Evolutionary conservation across 1,140 invertebrate species (phyloP).

Genomic region (Zophobas morio): DNA sequence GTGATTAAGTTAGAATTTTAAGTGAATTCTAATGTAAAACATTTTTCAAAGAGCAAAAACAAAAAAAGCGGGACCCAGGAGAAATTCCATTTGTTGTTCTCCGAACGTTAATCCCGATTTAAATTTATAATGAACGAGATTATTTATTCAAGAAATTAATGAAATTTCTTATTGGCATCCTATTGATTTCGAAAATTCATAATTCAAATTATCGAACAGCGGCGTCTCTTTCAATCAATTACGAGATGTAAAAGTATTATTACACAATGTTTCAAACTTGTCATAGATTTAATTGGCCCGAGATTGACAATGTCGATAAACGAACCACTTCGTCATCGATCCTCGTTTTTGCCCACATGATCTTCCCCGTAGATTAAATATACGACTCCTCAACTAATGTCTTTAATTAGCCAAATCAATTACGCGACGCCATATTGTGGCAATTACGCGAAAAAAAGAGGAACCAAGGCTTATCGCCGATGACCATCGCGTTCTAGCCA

Average conservation of each 20-base stretch:
- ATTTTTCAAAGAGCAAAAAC: constrained; percentile 50
- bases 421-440: constrained; percentile 48
- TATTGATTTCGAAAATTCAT: constrained; percentile 51
- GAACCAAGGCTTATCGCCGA: constrained; percentile 23
- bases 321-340: constrained; percentile 54
- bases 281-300: constrained; percentile 62
- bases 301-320: constrained; percentile 60
- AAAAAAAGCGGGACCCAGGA: constrained; percentile 25
- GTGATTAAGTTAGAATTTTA: constrained; percentile 59
- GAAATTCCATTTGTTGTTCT: constrained; percentile 52
- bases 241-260: constrained; percentile 61
- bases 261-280: constrained; percentile 62
- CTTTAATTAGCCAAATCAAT: constrained; percentile 53
- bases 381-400: constrained; percentile 50
- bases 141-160: constrained; percentile 51
- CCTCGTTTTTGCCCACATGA: constrained; percentile 55
- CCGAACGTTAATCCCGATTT: constrained; percentile 52
- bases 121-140: constrained; percentile 53
- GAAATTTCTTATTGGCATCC: constrained; percentile 48
- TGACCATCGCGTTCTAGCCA: constrained; percentile 39
- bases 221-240: constrained; percentile 58
- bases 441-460: constrained; percentile 37
- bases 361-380: constrained; percentile 49
- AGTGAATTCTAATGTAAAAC: constrained; percentile 58
- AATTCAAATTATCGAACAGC: constrained; percentile 40